Percentiles rank a stretch among this genome's conserved stretches.
Evolutionary conservation across 1,140 invertebrate genomes (phyloP).

Genomic region (Drosophila murphyi): DNA sequence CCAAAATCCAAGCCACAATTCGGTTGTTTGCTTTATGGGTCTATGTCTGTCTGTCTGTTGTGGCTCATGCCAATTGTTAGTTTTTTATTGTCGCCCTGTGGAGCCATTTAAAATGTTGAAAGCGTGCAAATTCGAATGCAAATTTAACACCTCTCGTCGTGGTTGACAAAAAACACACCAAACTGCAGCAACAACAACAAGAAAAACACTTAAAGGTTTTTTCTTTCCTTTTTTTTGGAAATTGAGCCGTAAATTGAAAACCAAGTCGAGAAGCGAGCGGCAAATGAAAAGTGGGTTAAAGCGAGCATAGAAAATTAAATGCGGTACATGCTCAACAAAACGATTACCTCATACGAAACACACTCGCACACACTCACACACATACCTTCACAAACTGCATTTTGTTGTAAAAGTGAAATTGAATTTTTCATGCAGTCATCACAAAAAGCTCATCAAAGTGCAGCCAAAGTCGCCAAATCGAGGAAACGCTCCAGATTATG

Average conservation of each 20-base stretch:
- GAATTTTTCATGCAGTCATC: slow-evolving; percentile 46
- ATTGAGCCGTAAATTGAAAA: slow-evolving; percentile 78
- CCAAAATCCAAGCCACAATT: background rate
- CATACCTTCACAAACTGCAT: slow-evolving; percentile 37
- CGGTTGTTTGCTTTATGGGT: slow-evolving; percentile 17
- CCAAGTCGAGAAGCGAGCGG: slow-evolving; percentile 68
- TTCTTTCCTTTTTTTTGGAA: slow-evolving; percentile 49
- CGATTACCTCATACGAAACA: slow-evolving; percentile 41
- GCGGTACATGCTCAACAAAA: slow-evolving; percentile 13
- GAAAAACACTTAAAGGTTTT: slow-evolving; percentile 61
- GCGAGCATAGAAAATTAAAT: slow-evolving; percentile 70
- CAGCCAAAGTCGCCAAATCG: slow-evolving; percentile 4
- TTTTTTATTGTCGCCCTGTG: slow-evolving; percentile 52
- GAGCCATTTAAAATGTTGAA: slow-evolving; percentile 64
- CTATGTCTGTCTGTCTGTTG: slow-evolving; percentile 23
- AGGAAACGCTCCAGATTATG: slow-evolving; percentile 7
- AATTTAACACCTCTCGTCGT: slow-evolving; percentile 75
- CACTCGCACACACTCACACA: slow-evolving; percentile 6
- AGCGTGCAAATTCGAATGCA: slow-evolving; percentile 81
- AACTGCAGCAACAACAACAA: slow-evolving; percentile 6
- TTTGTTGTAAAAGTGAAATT: slow-evolving; percentile 73
- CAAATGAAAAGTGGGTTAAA: slow-evolving; percentile 74
- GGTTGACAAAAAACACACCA: slow-evolving; percentile 52
- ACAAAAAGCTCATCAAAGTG: slow-evolving; percentile 42
- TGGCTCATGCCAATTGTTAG: slow-evolving; percentile 77